A percentile compares a stretch with the other conserved stretches of the same genome.
Conservation (phyloP, 1,140 invertebrate species). For the Ceratina australensis region DNA sequence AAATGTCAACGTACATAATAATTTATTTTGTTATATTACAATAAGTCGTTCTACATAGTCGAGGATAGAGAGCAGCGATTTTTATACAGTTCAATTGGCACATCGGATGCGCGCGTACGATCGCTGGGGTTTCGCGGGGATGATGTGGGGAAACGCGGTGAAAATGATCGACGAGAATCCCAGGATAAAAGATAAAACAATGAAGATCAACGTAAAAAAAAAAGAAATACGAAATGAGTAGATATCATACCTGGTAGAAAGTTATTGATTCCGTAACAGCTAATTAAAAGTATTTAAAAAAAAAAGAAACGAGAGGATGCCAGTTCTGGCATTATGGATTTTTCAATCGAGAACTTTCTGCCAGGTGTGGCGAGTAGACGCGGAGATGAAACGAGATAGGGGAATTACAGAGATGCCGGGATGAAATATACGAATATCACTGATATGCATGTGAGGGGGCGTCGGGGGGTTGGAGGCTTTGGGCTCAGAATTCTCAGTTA, state of each 20-base stretch:
- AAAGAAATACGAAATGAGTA: neutral
- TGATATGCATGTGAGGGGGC: conserved; percentile 60
- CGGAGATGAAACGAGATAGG: neutral
- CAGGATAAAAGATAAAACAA: neutral
- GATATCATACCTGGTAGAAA: too few species aligned
- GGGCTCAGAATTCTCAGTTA: conserved; percentile 60
- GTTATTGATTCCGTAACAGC: too few species aligned
- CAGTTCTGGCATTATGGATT: too few species aligned
- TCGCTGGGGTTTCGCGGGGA: conserved; percentile 20
- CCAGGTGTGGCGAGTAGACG: too few species aligned
- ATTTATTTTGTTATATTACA: conserved; percentile 66
- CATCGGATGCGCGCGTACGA: conserved; percentile 32
- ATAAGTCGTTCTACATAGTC: conserved; percentile 65
- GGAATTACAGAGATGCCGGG: conserved; percentile 40
- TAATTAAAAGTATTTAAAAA: neutral
- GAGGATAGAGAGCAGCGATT: conserved; percentile 60
- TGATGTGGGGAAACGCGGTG: conserved; percentile 18
- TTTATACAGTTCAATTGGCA: conserved; percentile 44
- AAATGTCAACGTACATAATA: conserved; percentile 64
- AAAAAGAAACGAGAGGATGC: neutral
- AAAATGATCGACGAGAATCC: neutral
- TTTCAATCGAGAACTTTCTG: too few species aligned
- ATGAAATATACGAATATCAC: conserved; percentile 54
- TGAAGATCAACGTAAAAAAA: neutral
- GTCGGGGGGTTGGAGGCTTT: conserved; percentile 50